A percentile compares a stretch with the other conserved stretches of the same genome.
Conservation (phyloP, 2,113 vertebrate species). For the Eira barbara region DNA sequence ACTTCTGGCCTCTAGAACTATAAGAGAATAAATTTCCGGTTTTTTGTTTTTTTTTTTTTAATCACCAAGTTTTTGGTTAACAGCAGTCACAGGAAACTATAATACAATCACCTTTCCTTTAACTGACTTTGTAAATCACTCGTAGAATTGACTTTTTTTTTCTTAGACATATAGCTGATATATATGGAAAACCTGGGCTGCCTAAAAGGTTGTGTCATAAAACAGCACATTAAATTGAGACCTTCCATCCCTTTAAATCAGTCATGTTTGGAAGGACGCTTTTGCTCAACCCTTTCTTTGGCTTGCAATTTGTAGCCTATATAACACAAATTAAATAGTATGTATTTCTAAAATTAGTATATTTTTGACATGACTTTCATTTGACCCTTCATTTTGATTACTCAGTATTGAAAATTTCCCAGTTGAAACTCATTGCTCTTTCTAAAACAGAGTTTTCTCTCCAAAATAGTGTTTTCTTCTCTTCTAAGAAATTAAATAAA, state of each 20-base stretch:
- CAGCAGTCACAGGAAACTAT: background rate
- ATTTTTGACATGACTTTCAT: constrained; percentile 5
- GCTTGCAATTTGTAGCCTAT: background rate
- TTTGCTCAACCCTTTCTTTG: background rate
- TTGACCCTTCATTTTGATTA: background rate
- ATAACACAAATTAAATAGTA: background rate
- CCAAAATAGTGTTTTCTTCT: background rate
- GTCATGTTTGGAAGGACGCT: background rate
- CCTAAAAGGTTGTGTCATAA: background rate
- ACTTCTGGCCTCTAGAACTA: background rate
- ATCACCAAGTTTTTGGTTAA: background rate
- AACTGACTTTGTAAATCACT: background rate
- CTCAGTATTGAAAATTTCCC: background rate
- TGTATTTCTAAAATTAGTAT: background rate
- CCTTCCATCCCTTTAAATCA: background rate
- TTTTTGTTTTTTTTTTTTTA: background rate
- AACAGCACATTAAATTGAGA: background rate
- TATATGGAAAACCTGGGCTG: background rate
- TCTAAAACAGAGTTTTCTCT: background rate
- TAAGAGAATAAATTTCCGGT: background rate
- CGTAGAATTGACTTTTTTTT: background rate
- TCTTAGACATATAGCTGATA: background rate
- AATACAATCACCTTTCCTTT: constrained; percentile 2
- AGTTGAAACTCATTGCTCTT: background rate
- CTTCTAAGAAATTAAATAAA: background rate